These are phyloP conservation scores for Poeciliopsis occidentalis DNA, from an alignment of 2,113 vertebrate genomes.

Conservation along the genomic window DNA sequence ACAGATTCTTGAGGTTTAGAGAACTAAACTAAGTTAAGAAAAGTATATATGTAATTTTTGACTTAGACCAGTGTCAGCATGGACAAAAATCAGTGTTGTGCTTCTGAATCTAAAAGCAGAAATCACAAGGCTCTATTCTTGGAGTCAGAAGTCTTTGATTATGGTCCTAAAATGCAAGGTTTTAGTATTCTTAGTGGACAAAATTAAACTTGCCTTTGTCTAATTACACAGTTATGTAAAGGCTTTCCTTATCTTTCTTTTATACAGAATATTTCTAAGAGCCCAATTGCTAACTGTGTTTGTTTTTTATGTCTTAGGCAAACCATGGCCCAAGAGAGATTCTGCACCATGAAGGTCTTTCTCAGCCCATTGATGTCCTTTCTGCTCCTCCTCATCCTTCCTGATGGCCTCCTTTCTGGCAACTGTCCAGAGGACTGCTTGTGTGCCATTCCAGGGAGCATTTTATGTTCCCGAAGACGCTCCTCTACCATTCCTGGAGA, in stretches of 20 bases:
- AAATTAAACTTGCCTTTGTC: not conserved
- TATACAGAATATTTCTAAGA: slow-evolving; percentile 12
- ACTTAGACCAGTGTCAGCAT: not conserved
- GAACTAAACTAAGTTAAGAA: not conserved
- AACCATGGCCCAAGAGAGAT: slow-evolving; percentile 50
- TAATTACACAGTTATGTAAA: not conserved
- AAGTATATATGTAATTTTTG: not conserved
- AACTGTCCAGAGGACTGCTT: slow-evolving; percentile 74
- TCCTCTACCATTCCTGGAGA: slow-evolving; percentile 79
- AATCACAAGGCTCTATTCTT: not conserved
- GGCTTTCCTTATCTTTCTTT: not conserved
- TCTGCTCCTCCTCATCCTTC: slow-evolving; percentile 66
- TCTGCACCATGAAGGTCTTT: slow-evolving; percentile 74
- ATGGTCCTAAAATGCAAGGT: not conserved
- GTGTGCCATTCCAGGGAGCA: slow-evolving; percentile 65
- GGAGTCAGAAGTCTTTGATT: no score
- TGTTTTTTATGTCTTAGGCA: slow-evolving; percentile 61
- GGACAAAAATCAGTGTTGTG: not conserved
- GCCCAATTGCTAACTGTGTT: slow-evolving; percentile 21
- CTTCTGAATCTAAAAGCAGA: not conserved
- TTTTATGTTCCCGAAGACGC: slow-evolving; percentile 75
- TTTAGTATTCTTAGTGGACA: no score
- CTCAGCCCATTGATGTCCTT: slow-evolving; percentile 58
- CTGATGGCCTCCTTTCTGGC: slow-evolving; percentile 45
- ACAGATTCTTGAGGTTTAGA: slow-evolving; percentile 13